Conservation (phyloP, 2,888 invertebrate species). For the Eugnorisma glareosa region DNA sequence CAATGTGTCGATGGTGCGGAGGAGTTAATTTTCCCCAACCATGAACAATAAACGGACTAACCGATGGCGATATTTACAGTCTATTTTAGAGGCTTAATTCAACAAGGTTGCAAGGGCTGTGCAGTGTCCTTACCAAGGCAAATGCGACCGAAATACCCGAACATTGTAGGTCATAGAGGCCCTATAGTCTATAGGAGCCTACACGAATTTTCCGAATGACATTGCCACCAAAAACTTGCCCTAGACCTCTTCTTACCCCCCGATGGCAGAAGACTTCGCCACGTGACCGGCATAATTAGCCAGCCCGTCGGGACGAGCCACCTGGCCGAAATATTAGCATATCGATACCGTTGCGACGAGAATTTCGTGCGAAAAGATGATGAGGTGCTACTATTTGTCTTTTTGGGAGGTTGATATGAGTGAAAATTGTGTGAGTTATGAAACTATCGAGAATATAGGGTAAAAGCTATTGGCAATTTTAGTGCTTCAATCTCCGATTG, state of each 20-base stretch:
- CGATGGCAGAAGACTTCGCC: constrained; percentile 11
- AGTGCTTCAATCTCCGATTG: not conserved
- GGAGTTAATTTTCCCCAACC: too few relatives aligned
- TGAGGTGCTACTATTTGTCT: constrained; percentile 34
- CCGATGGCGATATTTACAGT: too few relatives aligned
- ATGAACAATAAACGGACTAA: too few relatives aligned
- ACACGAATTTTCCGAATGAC: constrained; percentile 6
- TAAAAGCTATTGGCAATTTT: not conserved
- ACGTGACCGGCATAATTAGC: constrained; percentile 64
- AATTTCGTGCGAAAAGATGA: constrained; percentile 31
- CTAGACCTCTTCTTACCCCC: constrained; percentile 33
- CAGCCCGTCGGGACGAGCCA: constrained; percentile 41
- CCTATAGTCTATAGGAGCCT: too few relatives aligned
- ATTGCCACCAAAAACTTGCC: not conserved
- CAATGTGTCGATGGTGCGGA: too few relatives aligned
- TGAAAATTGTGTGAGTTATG: not conserved
- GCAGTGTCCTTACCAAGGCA: not conserved
- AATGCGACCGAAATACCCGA: not conserved
- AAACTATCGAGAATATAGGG: not conserved
- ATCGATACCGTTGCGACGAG: constrained; percentile 57
- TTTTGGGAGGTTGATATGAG: not conserved
- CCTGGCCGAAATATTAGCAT: constrained; percentile 64
- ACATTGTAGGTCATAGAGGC: too few relatives aligned
- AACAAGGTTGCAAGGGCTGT: not conserved
- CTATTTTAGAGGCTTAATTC: not conserved